phyloP scores from a whole-genome alignment of 2,888 invertebrate genomes.

The Tetheella fluctuosa region DNA sequence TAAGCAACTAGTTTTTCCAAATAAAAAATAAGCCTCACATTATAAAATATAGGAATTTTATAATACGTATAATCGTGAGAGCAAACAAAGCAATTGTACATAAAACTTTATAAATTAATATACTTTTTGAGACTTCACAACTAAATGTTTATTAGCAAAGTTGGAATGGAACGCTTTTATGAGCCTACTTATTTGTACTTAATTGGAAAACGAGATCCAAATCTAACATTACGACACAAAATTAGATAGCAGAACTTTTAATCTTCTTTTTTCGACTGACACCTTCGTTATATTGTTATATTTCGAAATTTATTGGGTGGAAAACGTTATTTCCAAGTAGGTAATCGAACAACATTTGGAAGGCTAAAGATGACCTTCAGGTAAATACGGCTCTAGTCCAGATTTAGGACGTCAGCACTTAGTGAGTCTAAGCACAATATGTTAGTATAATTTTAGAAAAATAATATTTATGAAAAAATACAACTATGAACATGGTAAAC shows the following conservation, averaged over 20 bases:
- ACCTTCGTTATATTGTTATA: not conserved
- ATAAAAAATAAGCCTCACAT: no score
- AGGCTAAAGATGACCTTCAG: no score
- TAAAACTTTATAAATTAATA: not conserved
- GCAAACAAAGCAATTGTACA: not conserved
- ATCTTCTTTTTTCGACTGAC: not conserved
- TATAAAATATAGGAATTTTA: not conserved
- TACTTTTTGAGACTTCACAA: constrained; percentile 1
- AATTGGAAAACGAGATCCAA: constrained; percentile 10
- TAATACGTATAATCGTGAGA: not conserved
- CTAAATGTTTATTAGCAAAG: constrained; percentile 27
- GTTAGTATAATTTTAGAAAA: no score
- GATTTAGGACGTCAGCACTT: no score
- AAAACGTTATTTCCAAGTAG: no score
- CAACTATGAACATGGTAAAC: no score
- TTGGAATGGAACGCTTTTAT: constrained; percentile 16
- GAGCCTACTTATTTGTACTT: constrained; percentile 5
- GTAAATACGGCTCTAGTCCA: no score
- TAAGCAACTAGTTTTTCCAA: no score
- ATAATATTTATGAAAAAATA: no score
- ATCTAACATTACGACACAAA: not conserved
- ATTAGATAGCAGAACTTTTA: not conserved
- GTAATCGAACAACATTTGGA: no score
- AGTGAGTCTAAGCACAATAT: no score
- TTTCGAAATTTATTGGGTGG: no score